Conservation (phyloP, 2,888 invertebrate genomes). For the Aphrophora alni region DNA sequence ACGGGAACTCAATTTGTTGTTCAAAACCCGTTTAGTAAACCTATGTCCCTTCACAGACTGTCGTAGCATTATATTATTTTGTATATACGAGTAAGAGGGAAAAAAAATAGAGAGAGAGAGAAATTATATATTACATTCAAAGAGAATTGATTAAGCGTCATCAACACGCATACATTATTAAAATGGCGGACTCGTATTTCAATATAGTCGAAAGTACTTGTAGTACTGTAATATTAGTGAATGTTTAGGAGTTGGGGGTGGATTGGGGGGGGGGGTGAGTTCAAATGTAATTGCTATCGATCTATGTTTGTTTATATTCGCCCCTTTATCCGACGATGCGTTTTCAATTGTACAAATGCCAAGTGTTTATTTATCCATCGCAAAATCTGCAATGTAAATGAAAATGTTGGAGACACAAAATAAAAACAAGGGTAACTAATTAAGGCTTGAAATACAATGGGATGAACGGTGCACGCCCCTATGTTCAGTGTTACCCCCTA, state of each 20-base stretch:
- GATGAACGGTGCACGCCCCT: background rate
- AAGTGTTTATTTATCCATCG: background rate
- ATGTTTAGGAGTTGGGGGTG: too few species aligned
- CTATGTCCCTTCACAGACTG: too few species aligned
- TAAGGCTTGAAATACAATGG: background rate
- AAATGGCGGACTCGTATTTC: background rate
- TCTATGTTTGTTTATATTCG: background rate
- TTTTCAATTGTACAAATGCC: constrained; percentile 9
- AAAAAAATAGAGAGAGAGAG: too few species aligned
- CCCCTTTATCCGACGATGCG: background rate
- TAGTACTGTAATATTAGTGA: background rate
- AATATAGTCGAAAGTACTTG: background rate
- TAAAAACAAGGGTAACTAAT: background rate
- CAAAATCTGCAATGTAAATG: constrained; percentile 2
- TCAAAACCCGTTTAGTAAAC: too few species aligned
- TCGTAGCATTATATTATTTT: too few species aligned
- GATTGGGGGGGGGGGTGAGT: background rate
- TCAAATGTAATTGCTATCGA: background rate
- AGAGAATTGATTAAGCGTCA: too few species aligned
- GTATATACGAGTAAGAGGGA: too few species aligned
- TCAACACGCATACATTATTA: too few species aligned
- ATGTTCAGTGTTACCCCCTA: background rate
- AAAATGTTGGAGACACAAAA: background rate
- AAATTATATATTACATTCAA: too few species aligned
- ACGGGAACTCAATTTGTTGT: too few species aligned